These are phyloP conservation scores for Pyrgilauda ruficollis DNA, from an alignment of 2,113 vertebrate genomes.

Conservation along the genomic window DNA sequence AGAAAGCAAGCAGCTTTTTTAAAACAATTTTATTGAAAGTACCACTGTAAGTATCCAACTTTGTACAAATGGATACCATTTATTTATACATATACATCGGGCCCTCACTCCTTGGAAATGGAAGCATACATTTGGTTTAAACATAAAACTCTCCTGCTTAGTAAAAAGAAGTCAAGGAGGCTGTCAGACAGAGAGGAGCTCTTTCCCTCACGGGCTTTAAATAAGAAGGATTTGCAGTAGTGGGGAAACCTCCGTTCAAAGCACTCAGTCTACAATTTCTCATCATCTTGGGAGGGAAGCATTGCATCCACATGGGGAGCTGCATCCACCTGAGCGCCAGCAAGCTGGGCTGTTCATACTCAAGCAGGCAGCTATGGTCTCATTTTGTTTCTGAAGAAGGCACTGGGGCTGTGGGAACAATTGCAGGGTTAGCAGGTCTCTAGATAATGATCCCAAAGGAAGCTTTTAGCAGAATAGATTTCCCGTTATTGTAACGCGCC, in stretches of 20 bases:
- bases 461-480: constrained; percentile 45
- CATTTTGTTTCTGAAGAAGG: not conserved
- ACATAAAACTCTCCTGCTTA: not conserved
- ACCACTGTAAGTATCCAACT: not conserved
- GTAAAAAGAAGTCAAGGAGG: not conserved
- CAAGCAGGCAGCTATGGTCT: not conserved
- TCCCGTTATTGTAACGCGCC: not conserved
- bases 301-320: not conserved
- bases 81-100: not conserved
- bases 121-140: not conserved
- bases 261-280: not conserved
- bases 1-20: not conserved
- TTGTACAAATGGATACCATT: not conserved
- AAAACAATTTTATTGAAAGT: not conserved
- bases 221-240: not conserved
- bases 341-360: accelerated
- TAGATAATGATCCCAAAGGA: constrained; percentile 3
- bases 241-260: not conserved
- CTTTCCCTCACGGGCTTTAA: not conserved
- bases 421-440: not conserved
- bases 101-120: not conserved
- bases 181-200: not conserved
- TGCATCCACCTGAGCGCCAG: not conserved
- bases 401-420: not conserved
- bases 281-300: not conserved